These are phyloP conservation scores for Abrostola triplasia DNA, from an alignment of 2,888 invertebrate species.

Conservation along the genomic window DNA sequence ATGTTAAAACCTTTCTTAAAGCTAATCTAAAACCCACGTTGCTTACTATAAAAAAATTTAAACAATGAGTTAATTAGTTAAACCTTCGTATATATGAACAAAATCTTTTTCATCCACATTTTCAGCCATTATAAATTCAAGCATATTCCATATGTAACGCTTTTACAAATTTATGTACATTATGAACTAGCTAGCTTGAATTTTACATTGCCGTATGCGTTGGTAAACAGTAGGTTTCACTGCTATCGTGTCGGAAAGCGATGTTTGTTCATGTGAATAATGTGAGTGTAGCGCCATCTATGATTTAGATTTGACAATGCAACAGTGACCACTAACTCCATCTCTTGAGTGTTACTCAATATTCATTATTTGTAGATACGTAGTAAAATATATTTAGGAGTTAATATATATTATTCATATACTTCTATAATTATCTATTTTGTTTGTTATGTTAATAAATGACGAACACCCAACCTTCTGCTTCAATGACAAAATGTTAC, in stretches of 20 bases:
- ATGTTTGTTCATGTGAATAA: constrained; percentile 5
- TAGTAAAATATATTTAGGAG: too few species aligned
- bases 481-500: too few species aligned
- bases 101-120: constrained; percentile 23
- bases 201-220: constrained; percentile 26
- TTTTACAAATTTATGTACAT: constrained; percentile 28
- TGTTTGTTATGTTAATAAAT: too few species aligned
- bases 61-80: constrained; percentile 20
- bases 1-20: too few species aligned
- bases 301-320: not conserved
- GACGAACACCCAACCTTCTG: too few species aligned
- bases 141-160: constrained; percentile 34
- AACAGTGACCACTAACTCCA: not conserved
- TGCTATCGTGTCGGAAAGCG: not conserved
- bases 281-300: constrained; percentile 34
- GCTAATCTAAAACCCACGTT: too few species aligned
- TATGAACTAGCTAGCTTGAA: constrained; percentile 15
- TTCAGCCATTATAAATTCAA: constrained; percentile 34
- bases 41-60: constrained; percentile 16
- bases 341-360: constrained; percentile 11
- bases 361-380: too few species aligned
- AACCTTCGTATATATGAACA: not conserved
- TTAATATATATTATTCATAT: too few species aligned
- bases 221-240: constrained; percentile 19
- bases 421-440: too few species aligned